phyloP scores from a whole-genome alignment of 2,888 invertebrate species.

The Stenotaenia linearis region DNA sequence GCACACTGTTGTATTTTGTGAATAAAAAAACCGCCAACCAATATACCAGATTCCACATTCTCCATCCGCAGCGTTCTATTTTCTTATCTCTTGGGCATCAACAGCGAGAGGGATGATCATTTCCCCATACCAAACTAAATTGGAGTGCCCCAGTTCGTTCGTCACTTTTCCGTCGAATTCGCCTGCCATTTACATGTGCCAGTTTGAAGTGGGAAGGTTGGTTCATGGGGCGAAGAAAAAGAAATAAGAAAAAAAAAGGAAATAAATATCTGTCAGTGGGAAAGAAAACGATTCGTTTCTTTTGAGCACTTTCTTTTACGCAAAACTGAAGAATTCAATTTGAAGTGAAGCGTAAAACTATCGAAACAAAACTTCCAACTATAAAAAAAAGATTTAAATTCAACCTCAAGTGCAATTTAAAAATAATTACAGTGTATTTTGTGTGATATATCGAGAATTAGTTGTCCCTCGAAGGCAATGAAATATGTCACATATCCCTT shows the following conservation, averaged over 20 bases:
- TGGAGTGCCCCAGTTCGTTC: conserved; percentile 9
- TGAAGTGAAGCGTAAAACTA: not conserved
- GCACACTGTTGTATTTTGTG: not conserved
- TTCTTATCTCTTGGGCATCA: not conserved
- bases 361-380: not conserved
- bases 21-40: not conserved
- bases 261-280: conserved; percentile 1
- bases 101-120: not conserved
- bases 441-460: not conserved
- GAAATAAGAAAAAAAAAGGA: not conserved
- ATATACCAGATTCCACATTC: not conserved
- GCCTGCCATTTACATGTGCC: conserved; percentile 5
- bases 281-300: not conserved
- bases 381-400: not conserved
- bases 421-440: not conserved
- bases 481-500: not conserved
- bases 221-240: not conserved
- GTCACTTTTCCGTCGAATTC: conserved; percentile 9
- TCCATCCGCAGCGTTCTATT: not conserved
- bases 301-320: not conserved
- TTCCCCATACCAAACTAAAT: not conserved
- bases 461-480: not conserved
- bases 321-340: not conserved
- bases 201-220: not conserved
- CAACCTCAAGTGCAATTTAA: not conserved